Base-by-base conservation (phyloP, 2,888 invertebrate genomes). In the Meandrusa payeni region DNA sequence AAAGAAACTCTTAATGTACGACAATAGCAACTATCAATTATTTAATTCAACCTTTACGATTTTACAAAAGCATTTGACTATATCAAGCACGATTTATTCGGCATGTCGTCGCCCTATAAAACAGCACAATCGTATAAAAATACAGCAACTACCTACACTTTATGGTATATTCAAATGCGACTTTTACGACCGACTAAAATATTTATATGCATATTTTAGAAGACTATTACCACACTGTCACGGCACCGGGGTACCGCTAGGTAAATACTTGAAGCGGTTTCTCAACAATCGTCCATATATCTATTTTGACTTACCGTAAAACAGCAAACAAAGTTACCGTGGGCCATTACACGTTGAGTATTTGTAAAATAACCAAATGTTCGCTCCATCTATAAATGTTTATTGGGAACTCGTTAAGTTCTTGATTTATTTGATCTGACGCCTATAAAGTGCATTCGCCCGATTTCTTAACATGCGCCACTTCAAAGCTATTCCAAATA, bases 361-460 rank as follows among this genome's bases (percentile, higher is more conserved):
- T 82, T 85, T 82, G 81, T 75, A 72, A 77, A 81, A 81, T 80
- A 81, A 73, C 72, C 73, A 73, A 78, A 79, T 67, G 69, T 56
- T 57, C 58, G 58, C 64, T 61, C 57, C 63, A 64, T 64, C 58
- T 67, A 69, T 76, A 71, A 75, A 78, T 81, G 75, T 81, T 82
- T 80, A 76, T 72, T 62, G 62, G 67, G 69, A 74, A 65, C 76
- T 80, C 76, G 75, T 82, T 76, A 76, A 73, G 65, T 68, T 64
- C 65, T 67, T 75, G 76, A 79, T 80, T 77, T 80, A 76, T 82
- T 80, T 74, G 75, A 75, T 69, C 69, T 72, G 68, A 71, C 69
- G 72, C 64, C 61, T 66, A 63, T 51, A 38, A 38, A 44, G 38
- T 44, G 70, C 71, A 69, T 73, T 73, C 76, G 71, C 69, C 73